Conservation (phyloP, 2,113 vertebrate species). For the Nanorana parkeri region DNA sequence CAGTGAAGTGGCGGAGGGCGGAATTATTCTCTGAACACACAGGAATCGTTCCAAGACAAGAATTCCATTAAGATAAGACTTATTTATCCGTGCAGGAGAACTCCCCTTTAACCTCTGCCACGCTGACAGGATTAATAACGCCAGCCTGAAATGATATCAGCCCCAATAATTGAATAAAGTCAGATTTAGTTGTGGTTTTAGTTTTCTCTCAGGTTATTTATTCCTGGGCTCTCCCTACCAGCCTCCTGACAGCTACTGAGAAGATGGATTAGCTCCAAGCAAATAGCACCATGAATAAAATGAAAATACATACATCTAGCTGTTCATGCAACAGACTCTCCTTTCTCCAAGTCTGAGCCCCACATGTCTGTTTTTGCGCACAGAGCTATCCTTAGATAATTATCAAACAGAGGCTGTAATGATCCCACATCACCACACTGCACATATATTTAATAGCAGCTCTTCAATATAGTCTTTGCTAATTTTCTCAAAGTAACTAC, state of each 20-base stretch:
- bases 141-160: slow-evolving; percentile 55
- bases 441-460: background rate
- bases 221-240: slow-evolving; percentile 49
- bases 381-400: background rate
- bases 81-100: slow-evolving; percentile 55
- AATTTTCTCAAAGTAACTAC: background rate
- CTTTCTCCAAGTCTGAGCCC: slow-evolving; percentile 10
- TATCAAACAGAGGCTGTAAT: background rate
- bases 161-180: slow-evolving; percentile 57
- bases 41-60: slow-evolving; percentile 56
- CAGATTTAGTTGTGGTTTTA: slow-evolving; percentile 54
- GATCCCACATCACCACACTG: background rate
- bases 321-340: background rate
- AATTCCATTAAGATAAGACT: slow-evolving; percentile 58
- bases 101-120: slow-evolving; percentile 54
- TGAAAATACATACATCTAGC: slow-evolving; percentile 54
- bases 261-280: slow-evolving; percentile 55
- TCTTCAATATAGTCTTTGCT: background rate
- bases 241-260: slow-evolving; percentile 51
- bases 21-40: slow-evolving; percentile 56
- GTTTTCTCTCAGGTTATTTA: slow-evolving; percentile 56
- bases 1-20: slow-evolving; percentile 54
- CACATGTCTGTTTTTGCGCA: slow-evolving; percentile 18
- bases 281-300: slow-evolving; percentile 55
- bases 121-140: slow-evolving; percentile 56